Percentiles rank a stretch among this genome's conserved stretches.
These are phyloP conservation scores for Cyprinus carpio DNA, from an alignment of 2,113 vertebrate genomes.

Conservation along the genomic window DNA sequence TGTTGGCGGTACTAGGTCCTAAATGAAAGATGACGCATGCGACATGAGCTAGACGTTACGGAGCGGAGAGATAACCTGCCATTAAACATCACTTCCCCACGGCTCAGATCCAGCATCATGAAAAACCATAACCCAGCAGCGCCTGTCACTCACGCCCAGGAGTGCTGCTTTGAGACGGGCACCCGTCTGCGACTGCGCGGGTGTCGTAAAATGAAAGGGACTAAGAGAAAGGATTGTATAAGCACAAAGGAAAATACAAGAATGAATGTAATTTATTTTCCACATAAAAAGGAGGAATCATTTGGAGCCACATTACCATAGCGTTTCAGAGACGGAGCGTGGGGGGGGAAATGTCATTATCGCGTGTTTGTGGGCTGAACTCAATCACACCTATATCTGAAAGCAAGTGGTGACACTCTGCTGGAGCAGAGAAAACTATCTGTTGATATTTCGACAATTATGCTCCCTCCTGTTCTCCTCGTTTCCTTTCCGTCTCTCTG, in stretches of 20 bases:
- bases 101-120: slow-evolving; percentile 72
- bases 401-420: slow-evolving; percentile 54
- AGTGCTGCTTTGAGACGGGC: slow-evolving; percentile 67
- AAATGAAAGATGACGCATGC: slow-evolving; percentile 44
- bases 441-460: slow-evolving; percentile 75
- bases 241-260: slow-evolving; percentile 66
- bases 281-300: slow-evolving; percentile 59
- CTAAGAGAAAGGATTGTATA: slow-evolving; percentile 67
- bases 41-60: slow-evolving; percentile 41
- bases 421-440: slow-evolving; percentile 68
- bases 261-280: slow-evolving; percentile 75
- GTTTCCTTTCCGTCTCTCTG: slow-evolving; percentile 46
- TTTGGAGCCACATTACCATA: slow-evolving; percentile 63
- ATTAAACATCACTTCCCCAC: slow-evolving; percentile 63
- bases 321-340: slow-evolving; percentile 41
- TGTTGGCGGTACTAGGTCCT: slow-evolving; percentile 30
- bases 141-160: slow-evolving; percentile 58
- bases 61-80: slow-evolving; percentile 57
- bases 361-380: slow-evolving; percentile 57
- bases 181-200: slow-evolving; percentile 68
- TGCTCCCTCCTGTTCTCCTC: slow-evolving; percentile 58
- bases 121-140: slow-evolving; percentile 74
- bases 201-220: slow-evolving; percentile 71
- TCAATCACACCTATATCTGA: slow-evolving; percentile 64
- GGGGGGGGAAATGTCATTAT: slow-evolving; percentile 71